A percentile compares a stretch with the other conserved stretches of the same genome.
phyloP scores from a whole-genome alignment of 1,140 invertebrate genomes.

The Tetramorium simillimum region DNA sequence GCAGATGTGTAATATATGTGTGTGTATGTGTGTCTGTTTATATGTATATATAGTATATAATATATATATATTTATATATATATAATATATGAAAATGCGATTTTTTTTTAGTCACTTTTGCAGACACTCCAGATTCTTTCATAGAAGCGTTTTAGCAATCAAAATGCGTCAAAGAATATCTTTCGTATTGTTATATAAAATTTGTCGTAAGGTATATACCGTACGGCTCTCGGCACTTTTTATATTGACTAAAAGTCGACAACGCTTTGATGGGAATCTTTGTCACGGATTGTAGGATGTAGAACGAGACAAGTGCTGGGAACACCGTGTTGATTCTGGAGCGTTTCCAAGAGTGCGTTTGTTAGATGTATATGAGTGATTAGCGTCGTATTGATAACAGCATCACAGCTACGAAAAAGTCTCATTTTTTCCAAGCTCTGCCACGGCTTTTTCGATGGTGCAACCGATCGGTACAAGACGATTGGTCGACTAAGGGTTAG shows the following conservation, averaged over 20 bases:
- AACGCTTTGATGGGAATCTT: slow-evolving; percentile 61
- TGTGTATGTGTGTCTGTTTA: neutral
- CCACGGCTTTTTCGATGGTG: slow-evolving; percentile 65
- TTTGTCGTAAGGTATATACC: slow-evolving; percentile 51
- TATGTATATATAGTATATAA: slow-evolving; percentile 39
- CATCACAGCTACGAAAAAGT: slow-evolving; percentile 75
- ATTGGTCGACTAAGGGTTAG: slow-evolving; percentile 71
- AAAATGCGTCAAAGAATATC: slow-evolving; percentile 63
- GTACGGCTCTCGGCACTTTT: slow-evolving; percentile 61
- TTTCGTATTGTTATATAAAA: slow-evolving; percentile 67
- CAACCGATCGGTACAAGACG: slow-evolving; percentile 68
- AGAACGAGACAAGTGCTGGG: slow-evolving; percentile 58
- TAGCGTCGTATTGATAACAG: slow-evolving; percentile 72
- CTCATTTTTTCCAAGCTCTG: slow-evolving; percentile 67
- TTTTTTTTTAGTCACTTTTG: slow-evolving; percentile 59
- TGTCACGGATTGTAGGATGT: slow-evolving; percentile 65
- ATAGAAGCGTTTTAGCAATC: slow-evolving; percentile 65
- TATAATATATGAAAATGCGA: slow-evolving; percentile 74
- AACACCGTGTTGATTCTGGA: slow-evolving; percentile 63
- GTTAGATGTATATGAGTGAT: slow-evolving; percentile 57
- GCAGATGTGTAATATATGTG: slow-evolving; percentile 60
- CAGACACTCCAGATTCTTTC: slow-evolving; percentile 68
- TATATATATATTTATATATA: slow-evolving; percentile 40
- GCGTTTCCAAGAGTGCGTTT: slow-evolving; percentile 70
- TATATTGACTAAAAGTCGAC: slow-evolving; percentile 76